Percentiles rank a stretch among this genome's conserved stretches.
Conservation (phyloP, 2,888 invertebrate species). For the Sminthurinus aureus region DNA sequence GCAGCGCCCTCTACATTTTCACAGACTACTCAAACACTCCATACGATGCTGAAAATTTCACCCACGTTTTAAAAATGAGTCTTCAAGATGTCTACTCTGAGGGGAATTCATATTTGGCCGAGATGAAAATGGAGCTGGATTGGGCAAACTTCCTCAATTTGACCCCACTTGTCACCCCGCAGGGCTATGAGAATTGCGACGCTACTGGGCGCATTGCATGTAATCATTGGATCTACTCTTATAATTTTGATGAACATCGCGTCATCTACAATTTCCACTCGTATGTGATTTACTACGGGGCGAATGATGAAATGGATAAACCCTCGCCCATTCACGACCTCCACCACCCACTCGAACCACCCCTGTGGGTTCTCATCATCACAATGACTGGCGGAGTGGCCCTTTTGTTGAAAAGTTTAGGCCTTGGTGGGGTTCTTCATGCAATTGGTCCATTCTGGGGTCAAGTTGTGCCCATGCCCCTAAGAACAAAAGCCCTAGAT, state of each 20-base stretch:
- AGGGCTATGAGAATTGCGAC: not conserved
- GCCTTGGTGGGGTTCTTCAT: not conserved
- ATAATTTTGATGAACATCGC: not conserved
- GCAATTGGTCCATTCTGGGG: not conserved
- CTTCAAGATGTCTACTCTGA: not conserved
- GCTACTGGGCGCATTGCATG: not conserved
- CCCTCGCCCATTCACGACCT: not conserved
- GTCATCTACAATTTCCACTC: conserved; percentile 7
- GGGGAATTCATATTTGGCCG: not conserved
- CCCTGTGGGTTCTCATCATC: not conserved
- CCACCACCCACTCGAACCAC: not conserved
- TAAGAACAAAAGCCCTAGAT: not conserved
- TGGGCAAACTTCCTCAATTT: not conserved
- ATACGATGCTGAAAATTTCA: not conserved
- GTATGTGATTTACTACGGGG: conserved; percentile 4
- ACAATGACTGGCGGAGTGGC: not conserved
- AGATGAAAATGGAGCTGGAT: not conserved
- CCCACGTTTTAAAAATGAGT: not conserved
- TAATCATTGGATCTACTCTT: not conserved
- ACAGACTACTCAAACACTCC: not conserved
- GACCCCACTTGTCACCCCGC: not conserved
- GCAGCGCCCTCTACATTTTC: not conserved
- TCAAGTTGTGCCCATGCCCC: not conserved
- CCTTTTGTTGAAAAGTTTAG: not conserved
- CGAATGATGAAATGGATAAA: not conserved